Conservation (phyloP, 2,888 invertebrate species). For the Protophormia terraenovae region DNA sequence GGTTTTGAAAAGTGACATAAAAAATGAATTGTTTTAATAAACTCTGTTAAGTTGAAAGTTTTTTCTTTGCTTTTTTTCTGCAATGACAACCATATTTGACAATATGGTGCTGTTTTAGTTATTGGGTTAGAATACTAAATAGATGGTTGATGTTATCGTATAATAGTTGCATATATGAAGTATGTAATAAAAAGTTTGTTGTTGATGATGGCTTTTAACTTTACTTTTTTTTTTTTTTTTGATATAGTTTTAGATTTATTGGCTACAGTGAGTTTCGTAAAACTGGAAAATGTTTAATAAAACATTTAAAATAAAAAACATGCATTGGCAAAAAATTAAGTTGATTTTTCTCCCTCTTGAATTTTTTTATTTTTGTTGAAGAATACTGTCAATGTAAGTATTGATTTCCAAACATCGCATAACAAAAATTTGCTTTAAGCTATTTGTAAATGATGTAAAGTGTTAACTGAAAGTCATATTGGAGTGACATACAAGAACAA, state of each 20-base stretch:
- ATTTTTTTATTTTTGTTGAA: not conserved
- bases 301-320: not conserved
- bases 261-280: not conserved
- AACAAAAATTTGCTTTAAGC: conserved; percentile 48
- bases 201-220: conserved; percentile 22
- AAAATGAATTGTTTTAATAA: conserved; percentile 2
- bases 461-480: conserved; percentile 59
- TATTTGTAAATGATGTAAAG: conserved; percentile 63
- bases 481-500: conserved; percentile 44
- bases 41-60: conserved; percentile 2
- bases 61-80: not conserved
- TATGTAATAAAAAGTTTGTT: not conserved
- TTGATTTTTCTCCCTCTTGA: not conserved
- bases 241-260: not conserved
- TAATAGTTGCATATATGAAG: not conserved
- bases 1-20: not conserved
- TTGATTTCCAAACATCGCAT: conserved; percentile 20
- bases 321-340: no score
- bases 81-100: not conserved
- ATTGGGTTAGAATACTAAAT: not conserved
- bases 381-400: conserved; percentile 1
- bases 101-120: not conserved
- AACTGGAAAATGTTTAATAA: not conserved
- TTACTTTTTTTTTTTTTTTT: not conserved
- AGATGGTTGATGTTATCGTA: not conserved